Evolutionary conservation across 2,113 vertebrate genomes (phyloP), one percentile per base, ranked within the genome.

Genomic region (Zapornia atra): DNA sequence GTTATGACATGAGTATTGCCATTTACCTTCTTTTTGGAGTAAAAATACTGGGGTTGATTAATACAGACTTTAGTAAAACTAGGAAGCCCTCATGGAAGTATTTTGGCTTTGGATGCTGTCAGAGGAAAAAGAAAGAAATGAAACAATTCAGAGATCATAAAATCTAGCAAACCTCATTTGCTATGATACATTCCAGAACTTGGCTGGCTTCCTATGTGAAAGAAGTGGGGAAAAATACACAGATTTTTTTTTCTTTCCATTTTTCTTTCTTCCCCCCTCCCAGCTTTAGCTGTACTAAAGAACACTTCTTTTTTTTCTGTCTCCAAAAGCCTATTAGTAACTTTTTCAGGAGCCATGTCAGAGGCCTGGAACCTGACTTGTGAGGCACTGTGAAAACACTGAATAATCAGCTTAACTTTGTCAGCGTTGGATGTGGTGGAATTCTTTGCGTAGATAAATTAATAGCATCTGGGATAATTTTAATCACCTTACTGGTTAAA

Each of bases 401-500:
- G 70, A 93, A 42, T 90, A 88, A 85, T 86, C 65, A 53, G 83
- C 85, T 68, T 82, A 69, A 71, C 26, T 84, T 25, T 78, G 60
- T 63, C 64, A 33, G 29, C 42, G 51, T 82, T 94, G 72, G 51
- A 51, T n/a, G 12, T 21, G 61, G 28, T 82, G 70, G 50, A 79
- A 59, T 68, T 92, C 65, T 63, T 86, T 59, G 34, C 0, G 0
- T 51, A 91, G 76, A 91, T 71, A 71, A 76, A 79, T 78, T 40
- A 60, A 79, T 71, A 72, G 53, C 38, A 92, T 85, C 31, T 95
- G 70, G 26, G 40, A 66, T 59, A 1, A 3, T 54, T 94, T 75
- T 86, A 85, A 94, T 64, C 76, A 81, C 33, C 66, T 92, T 86
- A 77, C 38, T 86, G 64, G n/a, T 83, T 90, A 50, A 83, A 65